Conservation (phyloP, 2,113 vertebrate species). For the Lophochroa leadbeateri region DNA sequence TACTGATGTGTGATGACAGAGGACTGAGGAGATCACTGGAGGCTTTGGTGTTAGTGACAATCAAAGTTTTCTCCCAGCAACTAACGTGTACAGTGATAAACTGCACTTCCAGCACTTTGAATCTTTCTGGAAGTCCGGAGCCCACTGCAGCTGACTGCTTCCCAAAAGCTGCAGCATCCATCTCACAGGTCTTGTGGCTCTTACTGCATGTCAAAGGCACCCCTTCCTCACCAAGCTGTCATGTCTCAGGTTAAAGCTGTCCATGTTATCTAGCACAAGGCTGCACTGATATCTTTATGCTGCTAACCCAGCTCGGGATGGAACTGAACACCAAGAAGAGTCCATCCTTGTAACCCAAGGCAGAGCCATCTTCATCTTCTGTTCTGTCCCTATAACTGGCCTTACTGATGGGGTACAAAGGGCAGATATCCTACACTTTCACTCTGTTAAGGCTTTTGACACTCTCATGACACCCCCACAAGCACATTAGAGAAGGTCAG, state of each 20-base stretch:
- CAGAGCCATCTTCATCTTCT: neutral
- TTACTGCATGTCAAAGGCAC: neutral
- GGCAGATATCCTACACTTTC: neutral
- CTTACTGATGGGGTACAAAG: neutral
- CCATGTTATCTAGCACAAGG: neutral
- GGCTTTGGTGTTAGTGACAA: neutral
- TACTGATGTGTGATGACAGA: neutral
- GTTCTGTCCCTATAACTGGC: neutral
- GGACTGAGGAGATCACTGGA: neutral
- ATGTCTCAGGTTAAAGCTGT: neutral
- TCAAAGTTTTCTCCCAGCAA: neutral
- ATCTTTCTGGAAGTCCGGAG: neutral
- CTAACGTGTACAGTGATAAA: neutral
- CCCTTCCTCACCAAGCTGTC: neutral
- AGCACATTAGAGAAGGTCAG: neutral
- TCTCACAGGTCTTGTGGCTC: accelerated
- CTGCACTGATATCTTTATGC: neutral
- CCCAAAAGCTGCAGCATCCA: neutral
- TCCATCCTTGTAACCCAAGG: neutral
- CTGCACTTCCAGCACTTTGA: neutral
- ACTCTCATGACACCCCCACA: neutral
- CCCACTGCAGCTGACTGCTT: neutral
- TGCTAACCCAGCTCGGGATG: neutral
- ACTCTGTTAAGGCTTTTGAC: neutral
- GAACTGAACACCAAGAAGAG: neutral